Evolutionary conservation across 2,888 invertebrate genomes (phyloP).

Genomic region (Agapetus fuscipes): DNA sequence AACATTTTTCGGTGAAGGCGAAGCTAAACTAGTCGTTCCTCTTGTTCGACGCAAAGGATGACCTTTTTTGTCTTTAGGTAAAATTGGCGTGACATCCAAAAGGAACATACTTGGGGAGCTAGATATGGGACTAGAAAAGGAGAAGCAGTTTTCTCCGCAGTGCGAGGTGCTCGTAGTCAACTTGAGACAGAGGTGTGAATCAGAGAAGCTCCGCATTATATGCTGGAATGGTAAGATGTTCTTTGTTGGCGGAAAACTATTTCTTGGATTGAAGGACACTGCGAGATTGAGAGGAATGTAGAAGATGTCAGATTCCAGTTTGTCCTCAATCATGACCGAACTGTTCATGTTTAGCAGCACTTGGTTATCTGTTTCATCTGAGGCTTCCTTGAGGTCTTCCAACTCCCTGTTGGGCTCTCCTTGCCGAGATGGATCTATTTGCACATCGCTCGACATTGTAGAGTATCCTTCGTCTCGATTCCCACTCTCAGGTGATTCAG

Average conservation of each 20-base stretch:
- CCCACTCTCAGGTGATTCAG: slow-evolving; percentile 66
- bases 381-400: slow-evolving; percentile 65
- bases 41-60: slow-evolving; percentile 49
- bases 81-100: slow-evolving; percentile 44
- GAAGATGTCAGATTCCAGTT: slow-evolving; percentile 54
- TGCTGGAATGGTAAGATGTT: slow-evolving; percentile 62
- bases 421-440: slow-evolving; percentile 56
- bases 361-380: slow-evolving; percentile 59
- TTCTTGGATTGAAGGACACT: slow-evolving; percentile 51
- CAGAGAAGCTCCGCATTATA: slow-evolving; percentile 64
- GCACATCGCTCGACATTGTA: slow-evolving; percentile 75
- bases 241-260: slow-evolving; percentile 63
- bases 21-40: slow-evolving; percentile 38
- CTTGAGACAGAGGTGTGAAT: slow-evolving; percentile 63
- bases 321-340: slow-evolving; percentile 46
- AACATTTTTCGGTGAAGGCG: slow-evolving; percentile 29
- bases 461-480: slow-evolving; percentile 76
- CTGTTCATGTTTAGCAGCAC: slow-evolving; percentile 44
- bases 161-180: slow-evolving; percentile 52
- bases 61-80: slow-evolving; percentile 38
- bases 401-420: slow-evolving; percentile 49
- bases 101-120: slow-evolving; percentile 52
- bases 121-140: slow-evolving; percentile 46
- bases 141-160: slow-evolving; percentile 36
- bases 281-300: slow-evolving; percentile 59